Evolutionary conservation across 2,797 vertebrate genomes (phyloP).

Genomic region (Phyllotis vaccarum): DNA sequence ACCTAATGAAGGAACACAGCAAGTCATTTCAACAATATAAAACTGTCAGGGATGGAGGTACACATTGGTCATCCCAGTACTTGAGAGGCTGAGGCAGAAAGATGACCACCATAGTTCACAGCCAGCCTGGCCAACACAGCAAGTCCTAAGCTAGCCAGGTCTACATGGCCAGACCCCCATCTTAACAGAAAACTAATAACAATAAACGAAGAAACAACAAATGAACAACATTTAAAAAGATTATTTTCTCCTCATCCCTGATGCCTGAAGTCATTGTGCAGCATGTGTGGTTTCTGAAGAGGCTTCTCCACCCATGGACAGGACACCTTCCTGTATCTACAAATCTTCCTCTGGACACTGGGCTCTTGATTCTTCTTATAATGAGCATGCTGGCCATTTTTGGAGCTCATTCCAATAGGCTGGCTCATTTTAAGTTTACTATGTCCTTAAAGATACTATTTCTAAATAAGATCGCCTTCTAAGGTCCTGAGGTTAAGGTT

Average conservation of each 20-base stretch:
- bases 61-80: background rate
- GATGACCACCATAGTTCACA: background rate
- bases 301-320: background rate
- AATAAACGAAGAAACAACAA: background rate
- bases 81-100: background rate
- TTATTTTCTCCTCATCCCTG: background rate
- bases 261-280: background rate
- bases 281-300: background rate
- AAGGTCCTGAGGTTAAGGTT: background rate
- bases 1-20: background rate
- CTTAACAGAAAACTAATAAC: background rate
- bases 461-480: background rate
- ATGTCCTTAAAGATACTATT: conserved; percentile 24
- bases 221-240: background rate
- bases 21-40: background rate
- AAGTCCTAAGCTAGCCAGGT: background rate
- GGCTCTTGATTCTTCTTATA: background rate
- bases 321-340: background rate
- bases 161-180: background rate
- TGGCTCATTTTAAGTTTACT: background rate
- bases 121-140: background rate
- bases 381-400: background rate
- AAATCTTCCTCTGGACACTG: background rate
- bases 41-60: background rate
- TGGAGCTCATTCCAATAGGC: background rate